Percentiles rank a stretch among this genome's conserved stretches.
These are phyloP conservation scores for Iguana delicatissima DNA, from an alignment of 2,797 vertebrate species.

Conservation along the genomic window DNA sequence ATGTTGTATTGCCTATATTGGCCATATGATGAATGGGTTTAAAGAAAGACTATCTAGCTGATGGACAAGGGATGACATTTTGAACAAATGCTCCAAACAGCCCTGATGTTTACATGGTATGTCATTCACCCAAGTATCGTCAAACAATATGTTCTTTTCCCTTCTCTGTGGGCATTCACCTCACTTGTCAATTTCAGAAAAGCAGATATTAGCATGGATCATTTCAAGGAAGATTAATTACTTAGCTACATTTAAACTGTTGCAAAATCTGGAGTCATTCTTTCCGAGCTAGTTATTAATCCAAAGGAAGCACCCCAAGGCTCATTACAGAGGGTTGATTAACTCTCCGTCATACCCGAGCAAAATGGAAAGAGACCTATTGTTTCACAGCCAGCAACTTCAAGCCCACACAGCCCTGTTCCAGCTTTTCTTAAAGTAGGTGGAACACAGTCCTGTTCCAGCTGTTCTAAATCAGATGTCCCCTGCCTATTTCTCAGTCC, in stretches of 20 bases:
- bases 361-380: background rate
- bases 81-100: background rate
- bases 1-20: background rate
- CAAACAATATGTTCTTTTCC: background rate
- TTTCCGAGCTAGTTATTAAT: conserved; percentile 3
- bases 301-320: background rate
- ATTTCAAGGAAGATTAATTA: background rate
- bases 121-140: background rate
- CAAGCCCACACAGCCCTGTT: background rate
- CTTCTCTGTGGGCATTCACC: background rate
- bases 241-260: background rate
- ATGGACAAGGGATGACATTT: background rate
- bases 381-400: background rate
- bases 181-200: background rate
- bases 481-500: background rate
- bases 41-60: background rate
- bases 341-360: background rate
- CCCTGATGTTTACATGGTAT: background rate
- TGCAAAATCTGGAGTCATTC: background rate
- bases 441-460: background rate
- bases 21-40: background rate
- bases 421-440: background rate
- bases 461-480: background rate
- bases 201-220: background rate
- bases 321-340: background rate